Evolutionary conservation across 2,797 vertebrate species (phyloP).

Genomic region (Acanthiza pusilla): DNA sequence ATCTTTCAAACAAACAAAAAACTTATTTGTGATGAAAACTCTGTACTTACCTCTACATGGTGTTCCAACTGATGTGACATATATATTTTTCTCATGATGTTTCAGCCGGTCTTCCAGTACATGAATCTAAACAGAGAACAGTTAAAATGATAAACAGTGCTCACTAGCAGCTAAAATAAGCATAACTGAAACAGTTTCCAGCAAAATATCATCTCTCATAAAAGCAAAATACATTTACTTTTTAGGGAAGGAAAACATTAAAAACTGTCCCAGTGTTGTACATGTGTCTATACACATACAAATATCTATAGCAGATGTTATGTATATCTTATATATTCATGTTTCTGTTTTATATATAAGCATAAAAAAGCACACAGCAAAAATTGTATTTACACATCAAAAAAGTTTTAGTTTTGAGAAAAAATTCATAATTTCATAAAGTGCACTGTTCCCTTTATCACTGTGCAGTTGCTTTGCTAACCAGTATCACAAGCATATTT

Average conservation of each 20-base stretch:
- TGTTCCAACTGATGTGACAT: slow-evolving; percentile 81
- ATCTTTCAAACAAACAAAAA: not conserved
- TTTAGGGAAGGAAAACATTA: not conserved
- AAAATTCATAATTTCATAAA: not conserved
- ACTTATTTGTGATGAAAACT: not conserved
- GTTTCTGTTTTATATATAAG: not conserved
- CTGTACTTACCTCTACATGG: slow-evolving; percentile 80
- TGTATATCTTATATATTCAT: not conserved
- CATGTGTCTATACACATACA: not conserved
- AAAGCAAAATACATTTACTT: not conserved
- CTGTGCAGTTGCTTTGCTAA: not conserved
- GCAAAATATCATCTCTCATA: not conserved
- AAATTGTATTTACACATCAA: not conserved
- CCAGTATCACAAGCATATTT: not conserved
- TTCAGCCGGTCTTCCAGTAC: slow-evolving; percentile 89
- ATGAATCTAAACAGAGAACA: slow-evolving; percentile 82
- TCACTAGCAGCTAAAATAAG: not conserved
- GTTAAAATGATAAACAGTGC: not conserved
- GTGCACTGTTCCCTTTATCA: not conserved
- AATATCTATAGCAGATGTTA: not conserved
- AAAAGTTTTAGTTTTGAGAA: not conserved
- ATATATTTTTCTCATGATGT: slow-evolving; percentile 82
- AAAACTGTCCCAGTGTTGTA: not conserved
- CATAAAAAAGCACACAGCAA: not conserved
- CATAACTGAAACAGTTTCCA: not conserved